A percentile compares a stretch with the other conserved stretches of the same genome.
Conservation (phyloP, 2,888 invertebrate species). For the Elgonia sp. region DNA sequence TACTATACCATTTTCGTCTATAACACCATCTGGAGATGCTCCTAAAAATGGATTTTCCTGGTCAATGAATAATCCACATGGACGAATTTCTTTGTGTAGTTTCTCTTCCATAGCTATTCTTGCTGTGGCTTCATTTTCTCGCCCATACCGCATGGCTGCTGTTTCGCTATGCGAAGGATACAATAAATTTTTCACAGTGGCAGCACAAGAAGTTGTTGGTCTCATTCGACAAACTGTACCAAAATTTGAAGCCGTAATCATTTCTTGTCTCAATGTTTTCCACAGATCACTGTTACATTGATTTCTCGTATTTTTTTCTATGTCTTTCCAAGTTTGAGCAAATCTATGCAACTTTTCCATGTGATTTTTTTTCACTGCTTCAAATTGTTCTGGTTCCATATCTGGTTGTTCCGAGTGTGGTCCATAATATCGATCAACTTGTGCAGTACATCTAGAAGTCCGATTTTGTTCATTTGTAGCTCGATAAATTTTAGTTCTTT, state of each 20-base stretch:
- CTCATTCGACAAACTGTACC: slow-evolving; percentile 59
- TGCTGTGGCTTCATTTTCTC: slow-evolving; percentile 62
- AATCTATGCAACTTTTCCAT: not conserved
- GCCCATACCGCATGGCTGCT: slow-evolving; percentile 37
- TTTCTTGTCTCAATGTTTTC: not conserved
- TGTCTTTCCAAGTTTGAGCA: slow-evolving; percentile 1
- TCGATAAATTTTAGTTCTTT: not conserved
- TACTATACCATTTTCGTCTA: slow-evolving; percentile 65
- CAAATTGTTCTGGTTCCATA: slow-evolving; percentile 5
- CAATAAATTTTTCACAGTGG: not conserved
- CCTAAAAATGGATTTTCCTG: slow-evolving; percentile 45
- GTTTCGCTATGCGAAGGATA: not conserved
- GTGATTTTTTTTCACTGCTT: not conserved
- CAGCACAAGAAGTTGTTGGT: slow-evolving; percentile 36
- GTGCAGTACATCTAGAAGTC: not conserved
- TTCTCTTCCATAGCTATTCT: slow-evolving; percentile 9
- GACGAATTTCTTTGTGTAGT: not conserved
- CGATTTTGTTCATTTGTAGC: not conserved
- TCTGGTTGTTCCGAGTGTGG: slow-evolving; percentile 22
- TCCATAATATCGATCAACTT: slow-evolving; percentile 1
- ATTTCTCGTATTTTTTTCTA: not conserved
- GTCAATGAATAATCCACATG: slow-evolving; percentile 70
- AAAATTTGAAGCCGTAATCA: slow-evolving; percentile 68
- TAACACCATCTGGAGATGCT: slow-evolving; percentile 71
- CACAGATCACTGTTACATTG: not conserved